Evolutionary conservation across 64 coral and sea anemone species (phyloP), one percentile per base, ranked within the genome.

Genomic region (Montipora cactus): DNA sequence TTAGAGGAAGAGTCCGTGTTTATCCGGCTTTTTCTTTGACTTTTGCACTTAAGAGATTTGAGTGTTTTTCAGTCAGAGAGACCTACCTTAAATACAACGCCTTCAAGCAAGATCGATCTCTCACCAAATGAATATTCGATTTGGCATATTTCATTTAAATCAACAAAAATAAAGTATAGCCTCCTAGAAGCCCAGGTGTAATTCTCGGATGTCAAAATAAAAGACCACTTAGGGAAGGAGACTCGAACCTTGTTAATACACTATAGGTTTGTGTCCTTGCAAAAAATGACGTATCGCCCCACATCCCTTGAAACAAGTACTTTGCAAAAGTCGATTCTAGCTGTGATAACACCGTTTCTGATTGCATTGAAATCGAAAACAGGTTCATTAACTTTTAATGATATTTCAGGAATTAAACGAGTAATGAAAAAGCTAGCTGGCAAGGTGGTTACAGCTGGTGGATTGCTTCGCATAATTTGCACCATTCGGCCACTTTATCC

Each of bases 121-220:
- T 46, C 3, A 78, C 13, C 44, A 12, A 15, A 64, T 64, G 16
- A 49, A 67, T 49, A 70, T 50, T 16, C 44, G 70, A 71, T 71
- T 49, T 85, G 69, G 79, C 66, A 85, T 71, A 85, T 68, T 85
- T 11, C 45, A 93, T 93, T 93, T 79, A 76, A 52, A 53, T 45
- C 76, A 84, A 93, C 92, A 93, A 93, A 79, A 75, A 88, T 16
- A 52, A 44, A 52, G 55, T 49, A 66, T 14, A 58, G 59, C 14
- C 75, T 93, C 92, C 92, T 93, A 93, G 92, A 88, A 11, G 92
- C 75, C 92, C 92, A 93, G 92, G 92, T 93, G 92, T 93, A 93
- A 84, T 55, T 80, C 80, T 87, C 55, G 25, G 46, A 72, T 49
- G 49, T 80, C 25, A 48, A 78, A 87, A 77, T 73, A 93, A 93